Conservation (phyloP, 2,888 invertebrate species). For the Rhingia campestris region DNA sequence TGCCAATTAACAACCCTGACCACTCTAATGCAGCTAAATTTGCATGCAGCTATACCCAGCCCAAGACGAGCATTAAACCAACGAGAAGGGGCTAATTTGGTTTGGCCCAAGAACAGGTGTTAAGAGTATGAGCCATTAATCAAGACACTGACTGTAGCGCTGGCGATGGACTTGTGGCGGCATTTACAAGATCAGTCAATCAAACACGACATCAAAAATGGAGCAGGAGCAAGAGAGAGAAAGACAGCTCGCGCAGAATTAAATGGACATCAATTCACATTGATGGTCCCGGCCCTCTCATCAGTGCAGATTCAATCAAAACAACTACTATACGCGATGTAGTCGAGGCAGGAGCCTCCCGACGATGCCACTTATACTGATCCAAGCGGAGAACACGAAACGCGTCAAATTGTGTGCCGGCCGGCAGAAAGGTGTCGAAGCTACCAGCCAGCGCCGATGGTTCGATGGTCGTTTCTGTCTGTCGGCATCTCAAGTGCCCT, state of each 20-base stretch:
- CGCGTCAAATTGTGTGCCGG: constrained; percentile 43
- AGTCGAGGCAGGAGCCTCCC: constrained; percentile 35
- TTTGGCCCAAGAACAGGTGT: constrained; percentile 63
- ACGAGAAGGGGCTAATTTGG: constrained; percentile 53
- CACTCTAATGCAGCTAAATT: constrained; percentile 49
- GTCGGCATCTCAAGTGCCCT: constrained; percentile 74
- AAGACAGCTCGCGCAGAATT: constrained; percentile 43
- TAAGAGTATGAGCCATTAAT: constrained; percentile 67
- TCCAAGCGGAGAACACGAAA: constrained; percentile 17
- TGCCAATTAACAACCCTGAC: constrained; percentile 61
- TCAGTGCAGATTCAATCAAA: constrained; percentile 72
- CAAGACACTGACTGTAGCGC: constrained; percentile 48
- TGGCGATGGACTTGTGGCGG: constrained; percentile 43
- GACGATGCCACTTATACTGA: constrained; percentile 56
- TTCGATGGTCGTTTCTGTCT: constrained; percentile 70
- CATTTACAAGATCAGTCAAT: constrained; percentile 61
- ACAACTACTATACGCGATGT: constrained; percentile 52
- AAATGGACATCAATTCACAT: constrained; percentile 69
- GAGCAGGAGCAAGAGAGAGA: constrained; percentile 28
- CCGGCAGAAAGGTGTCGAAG: constrained; percentile 69
- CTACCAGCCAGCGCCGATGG: constrained; percentile 46
- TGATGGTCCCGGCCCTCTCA: constrained; percentile 69
- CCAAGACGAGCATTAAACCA: constrained; percentile 8
- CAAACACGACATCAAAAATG: constrained; percentile 28
- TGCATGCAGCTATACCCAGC: constrained; percentile 42